A percentile compares a stretch with the other conserved stretches of the same genome.
These are phyloP conservation scores for Globicephala melas DNA, from an alignment of 2,113 vertebrate genomes.

Conservation along the genomic window DNA sequence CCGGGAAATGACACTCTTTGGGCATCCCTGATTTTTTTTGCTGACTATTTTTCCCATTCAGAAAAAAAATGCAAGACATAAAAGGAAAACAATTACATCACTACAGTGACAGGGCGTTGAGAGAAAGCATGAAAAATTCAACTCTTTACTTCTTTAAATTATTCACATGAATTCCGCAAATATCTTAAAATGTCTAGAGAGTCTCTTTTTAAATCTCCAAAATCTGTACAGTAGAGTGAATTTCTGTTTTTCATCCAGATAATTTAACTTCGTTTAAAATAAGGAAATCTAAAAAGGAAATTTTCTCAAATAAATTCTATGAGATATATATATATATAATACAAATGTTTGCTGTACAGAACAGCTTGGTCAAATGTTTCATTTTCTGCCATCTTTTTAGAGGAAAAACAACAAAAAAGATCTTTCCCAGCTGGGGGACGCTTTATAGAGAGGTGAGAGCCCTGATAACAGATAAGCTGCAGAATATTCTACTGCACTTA, in stretches of 20 bases:
- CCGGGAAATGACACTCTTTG: neutral
- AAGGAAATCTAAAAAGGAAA: neutral
- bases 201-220: neutral
- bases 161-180: neutral
- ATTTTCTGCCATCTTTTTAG: slow-evolving; percentile 71
- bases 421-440: slow-evolving; percentile 34
- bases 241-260: slow-evolving; percentile 1
- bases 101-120: neutral
- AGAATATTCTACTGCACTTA: slow-evolving; percentile 55
- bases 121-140: neutral
- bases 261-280: neutral
- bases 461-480: slow-evolving; percentile 39
- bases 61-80: neutral
- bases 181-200: neutral
- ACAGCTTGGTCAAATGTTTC: slow-evolving; percentile 64
- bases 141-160: neutral
- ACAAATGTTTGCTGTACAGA: slow-evolving; percentile 13
- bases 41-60: too few relatives aligned
- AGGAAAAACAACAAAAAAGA: slow-evolving; percentile 51
- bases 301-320: neutral
- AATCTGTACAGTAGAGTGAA: neutral
- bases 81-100: neutral
- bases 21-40: too few relatives aligned
- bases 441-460: slow-evolving; percentile 46
- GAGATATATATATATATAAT: neutral